Evolutionary conservation across 64 coral and sea anemone species (phyloP).

Genomic region (Montipora foliosa): DNA sequence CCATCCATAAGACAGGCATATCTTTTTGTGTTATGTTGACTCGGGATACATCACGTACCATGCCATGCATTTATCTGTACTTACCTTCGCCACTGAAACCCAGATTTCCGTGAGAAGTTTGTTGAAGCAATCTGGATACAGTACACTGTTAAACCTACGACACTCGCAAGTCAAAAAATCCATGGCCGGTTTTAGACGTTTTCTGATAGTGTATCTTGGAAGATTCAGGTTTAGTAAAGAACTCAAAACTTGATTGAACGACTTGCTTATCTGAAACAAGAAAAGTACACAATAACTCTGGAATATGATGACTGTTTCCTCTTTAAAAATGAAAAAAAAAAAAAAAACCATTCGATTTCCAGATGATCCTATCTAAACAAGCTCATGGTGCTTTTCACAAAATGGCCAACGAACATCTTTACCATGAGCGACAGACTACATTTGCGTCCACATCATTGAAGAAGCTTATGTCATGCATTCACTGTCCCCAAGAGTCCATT

Average conservation of each 20-base stretch:
- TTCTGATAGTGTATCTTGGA: conserved; percentile 55
- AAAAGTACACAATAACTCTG: not conserved
- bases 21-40: too few relatives aligned
- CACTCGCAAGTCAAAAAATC: conserved; percentile 74
- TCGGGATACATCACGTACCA: not conserved
- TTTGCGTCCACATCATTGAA: too few relatives aligned
- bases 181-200: conserved; percentile 74
- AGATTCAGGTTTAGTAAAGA: conserved; percentile 61
- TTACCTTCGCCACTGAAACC: conserved; percentile 64
- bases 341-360: too few relatives aligned
- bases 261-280: conserved; percentile 73
- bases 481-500: too few relatives aligned
- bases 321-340: too few relatives aligned
- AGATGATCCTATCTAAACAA: too few relatives aligned
- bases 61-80: not conserved
- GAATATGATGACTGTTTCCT: too few relatives aligned
- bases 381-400: too few relatives aligned
- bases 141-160: conserved; percentile 48
- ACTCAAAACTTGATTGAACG: conserved; percentile 67
- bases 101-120: conserved; percentile 57
- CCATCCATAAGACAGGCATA: too few relatives aligned
- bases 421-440: too few relatives aligned
- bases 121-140: conserved; percentile 70
- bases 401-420: too few relatives aligned
- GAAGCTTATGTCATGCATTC: too few relatives aligned